Evolutionary conservation across 2,888 invertebrate genomes (phyloP), one percentile per base, ranked within the genome.

Genomic region (Agonopterix subpropinquella): DNA sequence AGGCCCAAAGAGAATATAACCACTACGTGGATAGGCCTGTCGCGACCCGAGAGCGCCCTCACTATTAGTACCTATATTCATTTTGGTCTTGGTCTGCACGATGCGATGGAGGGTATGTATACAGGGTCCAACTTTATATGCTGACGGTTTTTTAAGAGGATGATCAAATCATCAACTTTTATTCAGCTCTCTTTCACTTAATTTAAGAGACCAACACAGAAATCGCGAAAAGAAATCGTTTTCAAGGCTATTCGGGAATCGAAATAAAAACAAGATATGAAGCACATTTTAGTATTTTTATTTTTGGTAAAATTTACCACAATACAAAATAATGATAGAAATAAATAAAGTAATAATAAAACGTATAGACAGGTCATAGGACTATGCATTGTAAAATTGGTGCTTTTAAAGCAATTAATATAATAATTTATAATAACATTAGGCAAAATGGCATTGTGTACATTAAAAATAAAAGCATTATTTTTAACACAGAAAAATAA

Each of bases 281-380:
- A 88, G 88, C 88, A 88, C 83, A 87, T 87, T 88, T 88, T 88
- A 86, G 87, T 87, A 84, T 78, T 83, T 85, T 86, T 88, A 87
- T 87, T 88, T 88, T 88, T 87, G 87, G 87, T 88, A 88, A 87
- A 86, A 81, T 85, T 85, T 87, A 88, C 88, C 88, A 85, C 79
- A 83, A 82, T 87, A 88, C 83, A 87, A 88, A 88, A 85, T 86
- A 87, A 85, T 82, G 72, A 87, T 82, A 85, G 83, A 86, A 88
- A 88, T 88, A 88, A 88, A 88, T 88, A 87, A 86, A 86, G 77
- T 82, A 85, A 83, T 86, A 85, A 28, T 28, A 28, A 28, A 86
- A 80, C 85, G 85, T 87, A 86, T 85, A 88, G 86, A 86, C 86
- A 86, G 84, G 84, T 80, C 83, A 85, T 86, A 88, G 82, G 85